Evolutionary conservation across 1,140 invertebrate genomes (phyloP), one percentile per base, ranked within the genome.

Genomic region (Papilio xuthus): DNA sequence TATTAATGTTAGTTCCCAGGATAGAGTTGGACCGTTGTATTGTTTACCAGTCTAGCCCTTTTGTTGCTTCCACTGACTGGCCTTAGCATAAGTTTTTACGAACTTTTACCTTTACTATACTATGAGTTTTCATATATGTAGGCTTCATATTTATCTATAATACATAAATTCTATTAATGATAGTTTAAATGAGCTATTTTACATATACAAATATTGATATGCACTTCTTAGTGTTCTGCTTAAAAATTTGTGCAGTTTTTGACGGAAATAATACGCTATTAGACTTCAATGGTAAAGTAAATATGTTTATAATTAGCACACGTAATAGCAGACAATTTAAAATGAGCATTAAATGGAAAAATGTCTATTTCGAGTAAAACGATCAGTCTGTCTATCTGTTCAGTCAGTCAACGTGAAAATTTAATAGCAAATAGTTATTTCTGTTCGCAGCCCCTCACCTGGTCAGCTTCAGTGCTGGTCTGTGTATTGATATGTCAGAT

Each of bases 351-450:
- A 32, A 70, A 73, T 73, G 71, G 37, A 73, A 73, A 73, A 73
- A 15, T 42, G 37, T 77, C 72, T 78, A 80, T 80, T 80, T 77
- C 72, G 20, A 42, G 23, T 47, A 20, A 23, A 20, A 15, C 53
- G 72, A 71, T 53, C 75, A 23, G 77, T 74, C 81, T 67, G 78
- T 79, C 74, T 15, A 70, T 75, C 50, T 23, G n/a, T 28, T 28
- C 71, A 26, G 71, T 79, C 78, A 37, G 74, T 77, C 72, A 13
- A 71, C 28, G 72, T 83, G 77, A 82, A 80, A 80, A 78, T 78
- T 81, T 78, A 82, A 80, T 82, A 73, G 76, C 73, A 71, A 20
- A 53, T 28, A 26, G 74, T 79, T 85, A 80, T 83, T 83, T 82
- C 78, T 76, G 47, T 56, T 75, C 8, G 13, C 23, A 67, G 7